Conservation (phyloP, 2,113 vertebrate species). For the Pelusios castaneus region DNA sequence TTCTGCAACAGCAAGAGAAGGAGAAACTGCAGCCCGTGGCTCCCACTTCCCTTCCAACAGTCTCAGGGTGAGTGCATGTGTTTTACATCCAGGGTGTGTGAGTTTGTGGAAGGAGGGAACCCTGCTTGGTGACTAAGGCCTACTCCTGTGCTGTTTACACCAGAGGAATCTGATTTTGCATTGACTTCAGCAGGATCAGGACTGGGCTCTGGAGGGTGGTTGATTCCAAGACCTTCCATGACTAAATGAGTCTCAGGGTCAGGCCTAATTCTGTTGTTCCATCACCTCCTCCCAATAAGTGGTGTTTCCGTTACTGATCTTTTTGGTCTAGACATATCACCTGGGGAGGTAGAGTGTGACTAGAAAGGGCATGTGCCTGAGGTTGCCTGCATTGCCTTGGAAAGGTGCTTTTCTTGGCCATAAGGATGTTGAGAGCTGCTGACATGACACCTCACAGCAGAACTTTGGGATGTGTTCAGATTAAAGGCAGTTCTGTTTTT, state of each 20-base stretch:
- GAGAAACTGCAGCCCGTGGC: conserved; percentile 43
- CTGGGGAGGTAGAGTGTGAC: neutral
- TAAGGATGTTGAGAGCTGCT: too few relatives aligned
- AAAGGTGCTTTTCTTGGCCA: too few relatives aligned
- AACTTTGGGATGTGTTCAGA: too few relatives aligned
- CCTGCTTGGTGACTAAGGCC: fast-evolving
- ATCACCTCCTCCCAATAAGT: neutral
- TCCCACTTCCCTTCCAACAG: conserved; percentile 46
- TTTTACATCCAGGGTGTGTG: neutral
- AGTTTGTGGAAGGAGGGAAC: neutral
- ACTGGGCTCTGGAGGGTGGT: neutral
- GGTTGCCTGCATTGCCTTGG: too few relatives aligned
- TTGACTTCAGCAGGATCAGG: neutral
- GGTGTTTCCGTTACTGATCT: neutral
- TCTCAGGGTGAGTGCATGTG: conserved; percentile 77
- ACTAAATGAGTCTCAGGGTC: neutral
- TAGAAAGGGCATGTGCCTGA: too few relatives aligned
- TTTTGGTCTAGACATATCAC: neutral
- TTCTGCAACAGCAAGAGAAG: conserved; percentile 84
- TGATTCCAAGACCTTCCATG: neutral
- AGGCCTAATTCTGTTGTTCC: neutral
- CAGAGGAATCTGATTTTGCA: neutral
- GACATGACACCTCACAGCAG: too few relatives aligned
- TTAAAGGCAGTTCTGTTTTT: neutral
- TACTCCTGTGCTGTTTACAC: neutral